A percentile compares a stretch with the other conserved stretches of the same genome.
Conservation (phyloP, 1,140 invertebrate species). For the Eciton burchellii region DNA sequence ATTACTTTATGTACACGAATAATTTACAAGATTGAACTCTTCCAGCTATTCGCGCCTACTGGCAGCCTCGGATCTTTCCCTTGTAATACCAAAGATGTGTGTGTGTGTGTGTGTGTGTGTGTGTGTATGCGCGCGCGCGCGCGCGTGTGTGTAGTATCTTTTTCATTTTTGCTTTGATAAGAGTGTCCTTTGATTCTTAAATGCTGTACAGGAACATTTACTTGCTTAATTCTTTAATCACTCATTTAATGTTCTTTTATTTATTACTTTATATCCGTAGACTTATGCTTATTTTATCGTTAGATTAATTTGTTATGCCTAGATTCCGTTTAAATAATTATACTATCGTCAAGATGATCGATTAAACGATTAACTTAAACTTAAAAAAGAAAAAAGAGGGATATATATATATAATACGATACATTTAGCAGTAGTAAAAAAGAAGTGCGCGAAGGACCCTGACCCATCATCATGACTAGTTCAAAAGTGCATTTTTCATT, state of each 20-base stretch:
- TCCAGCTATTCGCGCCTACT: conserved; percentile 71
- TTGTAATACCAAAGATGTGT: conserved; percentile 80
- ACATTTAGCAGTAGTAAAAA: conserved; percentile 48
- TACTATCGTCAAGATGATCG: conserved; percentile 62
- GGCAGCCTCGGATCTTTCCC: conserved; percentile 79
- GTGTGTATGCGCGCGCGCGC: too few species aligned
- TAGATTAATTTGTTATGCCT: conserved; percentile 75
- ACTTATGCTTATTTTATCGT: conserved; percentile 73
- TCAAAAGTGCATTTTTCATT: conserved; percentile 73
- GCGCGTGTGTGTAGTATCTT: conserved; percentile 24
- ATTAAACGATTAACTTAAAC: conserved; percentile 69
- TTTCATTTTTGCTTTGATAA: conserved; percentile 73
- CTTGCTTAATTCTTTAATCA: conserved; percentile 80
- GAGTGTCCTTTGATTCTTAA: conserved; percentile 85
- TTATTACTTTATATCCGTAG: conserved; percentile 73
- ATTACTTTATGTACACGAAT: conserved; percentile 80
- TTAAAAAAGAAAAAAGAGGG: conserved; percentile 36
- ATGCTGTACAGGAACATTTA: conserved; percentile 86
- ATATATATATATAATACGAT: conserved; percentile 25
- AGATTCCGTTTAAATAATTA: conserved; percentile 76
- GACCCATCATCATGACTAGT: conserved; percentile 78
- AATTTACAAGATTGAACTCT: conserved; percentile 81
- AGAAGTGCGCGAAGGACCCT: conserved; percentile 72
- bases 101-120: not conserved
- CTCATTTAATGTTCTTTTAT: conserved; percentile 65